Evolutionary conservation across 1,140 invertebrate species (phyloP).

Genomic region (Drosophila melanica): DNA sequence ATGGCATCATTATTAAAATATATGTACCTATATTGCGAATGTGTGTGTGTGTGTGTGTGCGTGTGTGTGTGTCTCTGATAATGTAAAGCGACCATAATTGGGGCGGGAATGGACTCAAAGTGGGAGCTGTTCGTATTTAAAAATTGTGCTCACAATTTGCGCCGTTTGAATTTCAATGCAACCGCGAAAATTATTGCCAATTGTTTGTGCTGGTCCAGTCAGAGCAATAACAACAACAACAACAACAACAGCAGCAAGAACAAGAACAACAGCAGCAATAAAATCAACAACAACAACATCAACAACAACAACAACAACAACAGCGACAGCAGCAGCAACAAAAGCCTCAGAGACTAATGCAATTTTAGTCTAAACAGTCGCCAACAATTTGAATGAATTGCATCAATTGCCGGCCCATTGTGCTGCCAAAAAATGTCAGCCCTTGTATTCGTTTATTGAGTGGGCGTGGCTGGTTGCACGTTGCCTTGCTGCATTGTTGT

Average conservation of each 20-base stretch:
- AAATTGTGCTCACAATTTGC: slow-evolving; percentile 66
- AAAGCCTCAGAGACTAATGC: slow-evolving; percentile 71
- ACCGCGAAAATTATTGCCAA: slow-evolving; percentile 80
- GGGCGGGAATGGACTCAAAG: slow-evolving; percentile 37
- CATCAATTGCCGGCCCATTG: slow-evolving; percentile 80
- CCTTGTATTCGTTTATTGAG: slow-evolving; percentile 48
- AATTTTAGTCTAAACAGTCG: slow-evolving; percentile 81
- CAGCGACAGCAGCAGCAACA: slow-evolving; percentile 34
- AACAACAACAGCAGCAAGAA: slow-evolving; percentile 9
- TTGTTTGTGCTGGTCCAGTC: slow-evolving; percentile 62
- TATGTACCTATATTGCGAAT: slow-evolving; percentile 39
- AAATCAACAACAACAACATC: slow-evolving; percentile 36
- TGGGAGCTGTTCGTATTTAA: slow-evolving; percentile 42
- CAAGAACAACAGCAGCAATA: too few species aligned
- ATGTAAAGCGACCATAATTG: slow-evolving; percentile 64
- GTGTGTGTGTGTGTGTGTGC: slow-evolving; percentile 28
- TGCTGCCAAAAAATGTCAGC: slow-evolving; percentile 34
- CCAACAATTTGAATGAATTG: slow-evolving; percentile 80
- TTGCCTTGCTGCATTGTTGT: slow-evolving; percentile 29
- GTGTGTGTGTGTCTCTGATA: slow-evolving; percentile 41
- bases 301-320: slow-evolving; percentile 14
- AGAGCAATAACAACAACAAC: slow-evolving; percentile 9
- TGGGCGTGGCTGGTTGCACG: slow-evolving; percentile 67
- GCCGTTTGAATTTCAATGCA: slow-evolving; percentile 73
- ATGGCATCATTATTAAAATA: slow-evolving; percentile 80